Base-by-base conservation (phyloP, 2,797 vertebrate genomes). In the Fratercula arctica region DNA sequence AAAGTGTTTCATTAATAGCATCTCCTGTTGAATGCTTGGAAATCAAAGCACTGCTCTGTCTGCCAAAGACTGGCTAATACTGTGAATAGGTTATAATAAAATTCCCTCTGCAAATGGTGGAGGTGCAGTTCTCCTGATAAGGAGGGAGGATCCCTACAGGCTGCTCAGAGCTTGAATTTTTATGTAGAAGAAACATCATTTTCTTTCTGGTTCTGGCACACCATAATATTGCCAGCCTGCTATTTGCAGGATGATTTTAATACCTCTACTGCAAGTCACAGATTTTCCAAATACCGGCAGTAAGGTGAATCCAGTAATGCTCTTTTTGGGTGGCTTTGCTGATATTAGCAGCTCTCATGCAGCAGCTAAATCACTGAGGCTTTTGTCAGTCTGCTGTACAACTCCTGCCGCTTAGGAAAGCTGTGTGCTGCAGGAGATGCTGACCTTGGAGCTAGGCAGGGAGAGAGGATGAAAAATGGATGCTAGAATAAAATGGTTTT, bases 1-100 rank as follows among this genome's bases (percentile, higher is more conserved):
- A 51, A 73, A 43, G 53, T 45, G 16, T 84, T 96, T 95, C 51
- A 48, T 94, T 95, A 94, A 26, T n/a, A 70, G 41, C 35, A 67
- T 59, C 82, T 74, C 81, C 46, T 59, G 43, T 87, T 91, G 78
- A 81, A 72, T 51, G 37, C 50, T 87, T 90, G 79, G 54, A 92
- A 83, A 79, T 81, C 76, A 79, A 82, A 93, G 39, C 50, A 10
- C 20, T 56, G 26, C 51, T 89, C 46, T 68, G 16, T 63, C 31
- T 87, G 76, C 77, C 57, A 41, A 72, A 60, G 57, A 18, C 31
- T 51, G 53, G 19, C 31, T 96, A 93, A 21, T 56, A 56, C 46
- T 53, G 19, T 53, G 51, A n/a, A 46, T 16, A 81, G 37, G 16
- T 66, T 69, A 10, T 43, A 78, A 43, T 28, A 13, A 85, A 85